A percentile compares a stretch with the other conserved stretches of the same genome.
Evolutionary conservation across 2,113 vertebrate species (phyloP).

Genomic region (Polyodon spathula): DNA sequence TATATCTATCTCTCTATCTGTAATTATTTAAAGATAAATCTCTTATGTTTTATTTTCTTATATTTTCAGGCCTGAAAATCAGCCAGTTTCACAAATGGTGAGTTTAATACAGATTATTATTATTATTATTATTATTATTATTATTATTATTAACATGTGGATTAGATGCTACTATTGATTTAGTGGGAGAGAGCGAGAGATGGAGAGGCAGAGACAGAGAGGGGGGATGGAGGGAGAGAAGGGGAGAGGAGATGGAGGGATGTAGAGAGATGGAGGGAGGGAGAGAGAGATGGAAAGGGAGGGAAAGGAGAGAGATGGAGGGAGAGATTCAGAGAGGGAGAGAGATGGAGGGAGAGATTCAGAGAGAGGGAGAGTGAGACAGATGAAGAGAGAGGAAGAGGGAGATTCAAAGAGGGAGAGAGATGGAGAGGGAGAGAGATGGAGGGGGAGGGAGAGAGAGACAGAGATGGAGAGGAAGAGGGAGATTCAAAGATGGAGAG

Average conservation of each 20-base stretch:
- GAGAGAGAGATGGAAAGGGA: not conserved
- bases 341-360: slow-evolving; percentile 15
- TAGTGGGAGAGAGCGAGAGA: slow-evolving; percentile 9
- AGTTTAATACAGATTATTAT: too few relatives aligned
- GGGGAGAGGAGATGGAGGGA: not conserved
- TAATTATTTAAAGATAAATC: too few relatives aligned
- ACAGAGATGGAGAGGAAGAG: not conserved
- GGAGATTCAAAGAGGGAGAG: not conserved
- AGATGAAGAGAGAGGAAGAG: not conserved
- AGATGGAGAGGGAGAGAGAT: not conserved
- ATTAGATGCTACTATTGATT: too few relatives aligned
- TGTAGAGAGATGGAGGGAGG: not conserved
- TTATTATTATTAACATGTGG: too few relatives aligned
- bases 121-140: too few relatives aligned
- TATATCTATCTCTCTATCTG: too few relatives aligned
- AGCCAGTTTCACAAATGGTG: not conserved
- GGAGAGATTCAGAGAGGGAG: not conserved
- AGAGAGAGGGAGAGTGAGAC: slow-evolving; percentile 15
- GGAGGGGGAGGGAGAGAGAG: not conserved
- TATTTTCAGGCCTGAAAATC: not conserved
- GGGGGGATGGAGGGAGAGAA: not conserved
- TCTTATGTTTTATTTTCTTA: too few relatives aligned
- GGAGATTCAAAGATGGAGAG: too few relatives aligned
- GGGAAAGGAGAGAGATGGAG: too few relatives aligned
- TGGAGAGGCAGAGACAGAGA: not conserved